Percentiles rank a stretch among this genome's conserved stretches.
These are phyloP conservation scores for Calameuta filiformis DNA, from an alignment of 2,888 invertebrate genomes.

Conservation along the genomic window DNA sequence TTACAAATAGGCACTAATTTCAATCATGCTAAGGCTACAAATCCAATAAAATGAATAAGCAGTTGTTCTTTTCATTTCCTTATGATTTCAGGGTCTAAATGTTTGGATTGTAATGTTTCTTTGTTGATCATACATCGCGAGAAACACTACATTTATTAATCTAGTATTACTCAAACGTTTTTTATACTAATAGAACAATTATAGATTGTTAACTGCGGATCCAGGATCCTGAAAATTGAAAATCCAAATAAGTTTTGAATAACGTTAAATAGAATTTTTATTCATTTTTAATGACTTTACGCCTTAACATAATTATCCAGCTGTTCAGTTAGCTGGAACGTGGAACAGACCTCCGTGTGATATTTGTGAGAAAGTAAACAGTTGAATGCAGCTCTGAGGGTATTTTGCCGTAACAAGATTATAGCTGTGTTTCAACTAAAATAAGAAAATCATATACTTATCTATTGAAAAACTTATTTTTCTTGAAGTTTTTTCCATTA, in stretches of 20 bases:
- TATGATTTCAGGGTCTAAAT: conserved; percentile 5
- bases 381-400: conserved; percentile 3
- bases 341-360: conserved; percentile 29
- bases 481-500: neutral
- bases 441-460: neutral
- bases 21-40: conserved; percentile 46
- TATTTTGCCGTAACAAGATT: conserved; percentile 5
- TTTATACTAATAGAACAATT: neutral
- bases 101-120: neutral
- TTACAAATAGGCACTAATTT: conserved; percentile 51
- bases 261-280: conserved; percentile 3
- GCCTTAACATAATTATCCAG: conserved; percentile 22
- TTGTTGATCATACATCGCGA: neutral
- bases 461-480: neutral
- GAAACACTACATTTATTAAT: neutral
- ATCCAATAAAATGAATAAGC: conserved; percentile 35
- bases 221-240: conserved; percentile 1
- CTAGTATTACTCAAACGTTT: neutral
- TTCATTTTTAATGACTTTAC: conserved; percentile 17
- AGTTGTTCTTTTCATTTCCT: conserved; percentile 24
- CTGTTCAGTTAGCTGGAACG: conserved; percentile 17
- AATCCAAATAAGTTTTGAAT: neutral
- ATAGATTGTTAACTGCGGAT: neutral
- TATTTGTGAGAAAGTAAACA: conserved; percentile 22
- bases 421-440: conserved; percentile 5